Percentiles rank a stretch among this genome's conserved stretches.
These are phyloP conservation scores for Porites cylindrica DNA, from an alignment of 92 coral and sea anemone species.

Conservation along the genomic window DNA sequence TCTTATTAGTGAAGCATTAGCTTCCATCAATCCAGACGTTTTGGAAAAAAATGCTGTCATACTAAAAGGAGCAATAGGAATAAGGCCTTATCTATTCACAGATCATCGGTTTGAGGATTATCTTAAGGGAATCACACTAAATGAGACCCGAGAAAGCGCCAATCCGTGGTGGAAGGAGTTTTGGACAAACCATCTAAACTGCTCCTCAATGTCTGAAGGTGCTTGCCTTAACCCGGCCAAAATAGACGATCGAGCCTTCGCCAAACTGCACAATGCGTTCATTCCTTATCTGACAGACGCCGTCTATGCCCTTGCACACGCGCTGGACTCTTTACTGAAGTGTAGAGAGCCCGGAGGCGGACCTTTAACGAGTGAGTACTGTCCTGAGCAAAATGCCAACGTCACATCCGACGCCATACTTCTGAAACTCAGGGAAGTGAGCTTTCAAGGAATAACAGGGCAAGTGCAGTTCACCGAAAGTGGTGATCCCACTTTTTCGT, in stretches of 20 bases:
- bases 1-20: constrained; percentile 81
- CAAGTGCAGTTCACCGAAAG: constrained; percentile 51
- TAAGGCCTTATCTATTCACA: constrained; percentile 57
- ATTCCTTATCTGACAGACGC: constrained; percentile 83
- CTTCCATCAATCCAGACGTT: constrained; percentile 64
- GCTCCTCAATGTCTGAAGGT: constrained; percentile 20
- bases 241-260: constrained; percentile 35
- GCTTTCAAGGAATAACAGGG: constrained; percentile 75
- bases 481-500: constrained; percentile 70
- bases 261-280: constrained; percentile 68
- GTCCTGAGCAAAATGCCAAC: constrained; percentile 32
- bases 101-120: constrained; percentile 53
- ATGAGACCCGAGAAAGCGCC: constrained; percentile 10
- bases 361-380: constrained; percentile 18
- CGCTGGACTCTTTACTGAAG: constrained; percentile 50
- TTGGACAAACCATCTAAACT: constrained; percentile 65
- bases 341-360: constrained; percentile 42
- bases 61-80: constrained; percentile 75
- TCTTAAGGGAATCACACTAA: constrained; percentile 57
- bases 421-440: constrained; percentile 60
- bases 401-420: constrained; percentile 57
- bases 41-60: constrained; percentile 62
- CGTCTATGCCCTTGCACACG: constrained; percentile 74
- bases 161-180: constrained; percentile 85
- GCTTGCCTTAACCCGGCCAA: constrained; percentile 33